Evolutionary conservation across 2,888 invertebrate genomes (phyloP), one percentile per base, ranked within the genome.

Genomic region (Amphiduros pacificus): DNA sequence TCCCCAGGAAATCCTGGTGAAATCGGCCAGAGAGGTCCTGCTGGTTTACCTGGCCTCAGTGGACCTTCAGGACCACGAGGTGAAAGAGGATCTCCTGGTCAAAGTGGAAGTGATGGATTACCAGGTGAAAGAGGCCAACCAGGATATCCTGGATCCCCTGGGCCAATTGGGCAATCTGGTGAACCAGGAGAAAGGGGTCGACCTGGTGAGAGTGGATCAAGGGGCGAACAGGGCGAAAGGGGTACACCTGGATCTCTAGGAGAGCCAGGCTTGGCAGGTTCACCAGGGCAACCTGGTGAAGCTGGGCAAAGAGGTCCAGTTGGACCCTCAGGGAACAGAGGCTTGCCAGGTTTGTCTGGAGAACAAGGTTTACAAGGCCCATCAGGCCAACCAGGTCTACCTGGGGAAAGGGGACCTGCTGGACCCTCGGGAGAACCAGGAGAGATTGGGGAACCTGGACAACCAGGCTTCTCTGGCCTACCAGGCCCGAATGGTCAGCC

Each of bases 381-480:
- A 27, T 41, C 55, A 31, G 67, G 67, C 1, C 36, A 17, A 41
- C 31, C 58, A 26, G 68, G 67, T 29, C 29, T 50, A 14, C 48
- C 48, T 14, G 66, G 66, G 22, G 11, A 11, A 9, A 31, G 24
- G n/a, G 67, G 68, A n/a, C 32, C 52, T 5, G 20, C 28, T 17
- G 68, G 67, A 59, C 51, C 36, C 11, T 50, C 36, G 26, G 69
- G 62, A 26, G 59, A 52, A 32, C 40, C 52, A 44, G 62, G 63
- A 24, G 29, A 24, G 14, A 14, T 20, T 4, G 68, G 68, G 27
- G 36, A 49, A 27, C 36, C 55, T 22, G 66, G 66, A 51, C 28
- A 24, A 29, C 29, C 41, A 26, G 69, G 67, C 31, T 58, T 55
- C 50, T 51, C 54, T 50, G 67, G 69, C 4, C 59, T 62, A 51